phyloP scores from a whole-genome alignment of 2,113 vertebrate species.

The Epinephelus moara region DNA sequence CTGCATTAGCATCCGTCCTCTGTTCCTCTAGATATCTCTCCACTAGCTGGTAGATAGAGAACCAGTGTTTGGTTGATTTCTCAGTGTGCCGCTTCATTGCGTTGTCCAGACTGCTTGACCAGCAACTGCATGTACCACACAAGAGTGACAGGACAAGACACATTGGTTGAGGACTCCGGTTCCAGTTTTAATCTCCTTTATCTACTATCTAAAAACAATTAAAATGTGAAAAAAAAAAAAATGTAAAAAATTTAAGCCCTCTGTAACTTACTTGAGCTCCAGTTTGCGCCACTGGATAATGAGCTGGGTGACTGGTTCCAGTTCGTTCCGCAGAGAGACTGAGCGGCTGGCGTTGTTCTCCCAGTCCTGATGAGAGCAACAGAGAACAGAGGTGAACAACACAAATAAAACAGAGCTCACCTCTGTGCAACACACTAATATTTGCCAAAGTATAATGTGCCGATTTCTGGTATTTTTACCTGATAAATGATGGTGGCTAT shows the following conservation, averaged over 20 bases:
- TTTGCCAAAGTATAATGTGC: not conserved
- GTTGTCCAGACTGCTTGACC: slow-evolving; percentile 95
- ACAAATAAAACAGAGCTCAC: not conserved
- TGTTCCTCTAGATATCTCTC: slow-evolving; percentile 90
- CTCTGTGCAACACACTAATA: not conserved
- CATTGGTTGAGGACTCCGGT: not conserved
- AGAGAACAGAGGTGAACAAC: not conserved
- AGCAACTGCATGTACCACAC: slow-evolving; percentile 85
- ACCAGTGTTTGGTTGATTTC: slow-evolving; percentile 94
- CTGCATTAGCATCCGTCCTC: slow-evolving; percentile 73
- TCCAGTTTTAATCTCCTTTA: not conserved
- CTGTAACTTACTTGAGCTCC: slow-evolving; percentile 89
- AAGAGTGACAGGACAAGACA: slow-evolving; percentile 15
- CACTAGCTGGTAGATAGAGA: slow-evolving; percentile 96
- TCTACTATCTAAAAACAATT: not conserved
- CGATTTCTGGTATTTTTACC: not conserved
- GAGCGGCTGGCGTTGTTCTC: slow-evolving; percentile 92
- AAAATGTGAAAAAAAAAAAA: too few species aligned
- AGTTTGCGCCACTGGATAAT: slow-evolving; percentile 96
- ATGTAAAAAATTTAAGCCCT: not conserved
- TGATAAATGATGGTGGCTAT: not conserved
- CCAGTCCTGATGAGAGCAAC: slow-evolving; percentile 89
- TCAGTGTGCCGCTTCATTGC: slow-evolving; percentile 89
- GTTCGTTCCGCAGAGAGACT: slow-evolving; percentile 90
- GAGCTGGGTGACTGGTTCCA: slow-evolving; percentile 91